Base-by-base conservation (phyloP, 1,140 invertebrate genomes). In the Drosophila ogumai region DNA sequence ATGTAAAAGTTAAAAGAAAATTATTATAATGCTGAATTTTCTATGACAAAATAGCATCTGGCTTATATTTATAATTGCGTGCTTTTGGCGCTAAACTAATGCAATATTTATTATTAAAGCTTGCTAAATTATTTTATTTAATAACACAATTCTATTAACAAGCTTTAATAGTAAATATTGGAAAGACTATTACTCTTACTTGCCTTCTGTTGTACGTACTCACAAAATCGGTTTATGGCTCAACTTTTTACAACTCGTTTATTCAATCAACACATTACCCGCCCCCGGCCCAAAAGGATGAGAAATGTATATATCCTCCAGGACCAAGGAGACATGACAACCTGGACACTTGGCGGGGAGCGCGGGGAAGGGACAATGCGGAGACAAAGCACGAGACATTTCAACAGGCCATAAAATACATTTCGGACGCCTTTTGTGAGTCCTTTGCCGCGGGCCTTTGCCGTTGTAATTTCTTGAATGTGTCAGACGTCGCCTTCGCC, bases 401-500 rank as follows among this genome's bases (percentile, higher is more conserved):
- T 87, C 78, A 87, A 74, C 75, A 88, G 84, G 72, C 84, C 84
- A 87, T 87, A 87, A 87, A 87, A 87, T 77, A 82, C 84, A 87
- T 82, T 87, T 88, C 68, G 75, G 59, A 66, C 82, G 69, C 77
- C 82, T 75, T 69, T 81, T 78, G 66, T 75, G 71, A 77, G 81
- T 73, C 74, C 69, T 71, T 47, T 44, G 56, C 63, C 55, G 57
- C 54, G 47, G 79, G 76, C 84, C 75, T 71, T 74, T 71, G 84
- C 72, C 84, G 80, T 55, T 90, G 85, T 88, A 88, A 88, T 88
- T 88, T 84, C 80, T 90, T 88, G 76, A 88, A 88, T 88, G 84
- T 87, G 85, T 87, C 84, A 82, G 73, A 63, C 56, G 36, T 65
- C 79, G 56, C 72, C 50, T 54, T 36, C 13, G 50, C 19, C 60